Evolutionary conservation across 2,888 invertebrate genomes (phyloP), one percentile per base, ranked within the genome.

Genomic region (Phaonia tiefii): DNA sequence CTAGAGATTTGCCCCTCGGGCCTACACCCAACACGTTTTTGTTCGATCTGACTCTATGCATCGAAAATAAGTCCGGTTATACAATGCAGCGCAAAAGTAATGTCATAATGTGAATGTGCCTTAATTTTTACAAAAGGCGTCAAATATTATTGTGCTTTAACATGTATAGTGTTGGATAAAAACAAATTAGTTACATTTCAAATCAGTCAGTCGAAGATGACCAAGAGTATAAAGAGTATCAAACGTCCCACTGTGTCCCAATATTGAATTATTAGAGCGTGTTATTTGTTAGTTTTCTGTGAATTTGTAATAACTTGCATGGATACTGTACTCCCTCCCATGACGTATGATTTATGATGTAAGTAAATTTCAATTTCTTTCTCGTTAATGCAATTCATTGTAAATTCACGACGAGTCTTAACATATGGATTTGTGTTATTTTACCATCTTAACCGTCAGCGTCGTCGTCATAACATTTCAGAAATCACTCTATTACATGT

Each of bases 401-500:
- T 56, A 8, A 39, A 39, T 13, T 58, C 60, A 2, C 5, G 3
- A 26, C 13, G 26, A 13, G 11, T 51, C 11, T 42, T 46, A 20
- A 49, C 13, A 22, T 39, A 39, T 39, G 13, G n/a, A n/a, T n/a
- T n/a, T 31, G 60, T 51, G 5, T 25, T 46, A 8, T 31, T 46
- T 31, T 46, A 54, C 60, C 70, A 13, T 58, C 60, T 46, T 31
- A 26, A 54, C 60, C 70, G 10, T 58, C 60, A 71, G 49, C 66
- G 54, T 71, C 46, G 15, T 20, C 75, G 67, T 81, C 75, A 75
- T 72, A 75, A 75, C 15, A 75, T 54, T 75, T 70, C 71, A 63
- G 67, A 81, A 81, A 78, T 77, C 81, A 78, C 78, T 81, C 74
- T 58, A 72, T 78, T 81, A 67, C 75, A 81, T 74, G 71, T 70